Conservation (phyloP, 2,797 vertebrate species). For the Sus cebifrons region DNA sequence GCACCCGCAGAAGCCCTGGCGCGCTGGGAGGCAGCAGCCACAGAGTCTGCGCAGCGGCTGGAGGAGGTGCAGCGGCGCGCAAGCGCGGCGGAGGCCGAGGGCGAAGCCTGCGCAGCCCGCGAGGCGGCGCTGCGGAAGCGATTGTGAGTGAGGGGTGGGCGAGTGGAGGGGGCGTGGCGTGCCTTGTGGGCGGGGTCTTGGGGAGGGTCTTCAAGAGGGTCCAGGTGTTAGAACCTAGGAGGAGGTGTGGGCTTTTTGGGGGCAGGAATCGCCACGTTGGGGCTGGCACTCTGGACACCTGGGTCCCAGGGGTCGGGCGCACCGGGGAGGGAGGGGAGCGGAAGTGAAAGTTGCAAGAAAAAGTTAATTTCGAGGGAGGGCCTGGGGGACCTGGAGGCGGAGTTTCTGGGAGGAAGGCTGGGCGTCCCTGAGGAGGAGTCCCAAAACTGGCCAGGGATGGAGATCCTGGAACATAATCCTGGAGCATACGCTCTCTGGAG, state of each 20-base stretch:
- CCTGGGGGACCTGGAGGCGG: background rate
- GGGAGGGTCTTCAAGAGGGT: background rate
- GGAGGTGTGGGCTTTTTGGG: no score
- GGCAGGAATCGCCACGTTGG: background rate
- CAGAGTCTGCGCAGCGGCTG: background rate
- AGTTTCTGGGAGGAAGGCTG: background rate
- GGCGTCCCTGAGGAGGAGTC: no score
- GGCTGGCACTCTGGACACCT: background rate
- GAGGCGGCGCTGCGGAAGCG: constrained; percentile 67
- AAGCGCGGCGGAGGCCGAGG: background rate
- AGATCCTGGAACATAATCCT: background rate
- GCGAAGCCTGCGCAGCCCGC: constrained; percentile 70
- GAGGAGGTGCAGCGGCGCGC: constrained; percentile 59
- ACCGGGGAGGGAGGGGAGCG: background rate
- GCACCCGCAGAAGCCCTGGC: constrained; percentile 73
- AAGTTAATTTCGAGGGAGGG: background rate
- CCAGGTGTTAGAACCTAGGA: no score
- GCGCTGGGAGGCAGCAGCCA: constrained; percentile 70
- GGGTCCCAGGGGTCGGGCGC: no score
- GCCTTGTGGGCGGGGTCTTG: accelerated
- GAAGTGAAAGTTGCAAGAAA: background rate
- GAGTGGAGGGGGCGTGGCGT: accelerated
- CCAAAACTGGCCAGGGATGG: background rate
- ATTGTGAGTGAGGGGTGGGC: constrained; percentile 71
- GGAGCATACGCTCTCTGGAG: background rate